These are phyloP conservation scores for Siniperca scherzeri DNA, from an alignment of 2,797 vertebrate species.

Conservation along the genomic window DNA sequence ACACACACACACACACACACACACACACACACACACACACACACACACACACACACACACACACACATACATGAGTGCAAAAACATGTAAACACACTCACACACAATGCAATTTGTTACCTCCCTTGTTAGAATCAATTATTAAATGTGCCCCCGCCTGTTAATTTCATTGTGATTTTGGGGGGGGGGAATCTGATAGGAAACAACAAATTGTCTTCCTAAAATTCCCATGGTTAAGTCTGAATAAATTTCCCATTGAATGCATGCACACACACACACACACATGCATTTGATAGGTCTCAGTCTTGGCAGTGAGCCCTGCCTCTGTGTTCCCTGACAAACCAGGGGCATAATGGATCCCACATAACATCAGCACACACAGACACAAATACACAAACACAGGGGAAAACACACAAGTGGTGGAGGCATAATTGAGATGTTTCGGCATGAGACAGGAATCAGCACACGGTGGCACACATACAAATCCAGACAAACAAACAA, in stretches of 20 bases:
- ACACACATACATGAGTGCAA: not conserved
- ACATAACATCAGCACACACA: constrained; percentile 36
- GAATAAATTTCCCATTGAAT: constrained; percentile 43
- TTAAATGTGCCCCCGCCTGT: constrained; percentile 21
- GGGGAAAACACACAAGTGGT: constrained; percentile 33
- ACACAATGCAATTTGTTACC: constrained; percentile 21
- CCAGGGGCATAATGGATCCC: constrained; percentile 56
- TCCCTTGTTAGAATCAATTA: constrained; percentile 46
- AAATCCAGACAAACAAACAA: constrained; percentile 49
- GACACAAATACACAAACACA: constrained; percentile 15
- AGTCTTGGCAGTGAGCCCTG: constrained; percentile 63
- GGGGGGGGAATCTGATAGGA: constrained; percentile 36
- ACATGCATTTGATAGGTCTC: constrained; percentile 40
- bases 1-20: constrained; percentile 8
- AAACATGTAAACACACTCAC: constrained; percentile 5
- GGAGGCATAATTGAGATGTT: constrained; percentile 65
- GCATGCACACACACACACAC: constrained; percentile 10
- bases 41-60: constrained; percentile 1
- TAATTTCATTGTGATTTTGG: constrained; percentile 53
- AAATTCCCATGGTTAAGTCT: constrained; percentile 44
- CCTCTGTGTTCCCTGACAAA: constrained; percentile 62
- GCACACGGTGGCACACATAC: constrained; percentile 8
- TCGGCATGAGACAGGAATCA: constrained; percentile 43
- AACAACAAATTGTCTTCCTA: constrained; percentile 46
- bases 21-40: not conserved